A percentile compares a stretch with the other conserved stretches of the same genome.
Conservation (phyloP, 1,140 invertebrate genomes). For the Caenorhabditis briggsae region DNA sequence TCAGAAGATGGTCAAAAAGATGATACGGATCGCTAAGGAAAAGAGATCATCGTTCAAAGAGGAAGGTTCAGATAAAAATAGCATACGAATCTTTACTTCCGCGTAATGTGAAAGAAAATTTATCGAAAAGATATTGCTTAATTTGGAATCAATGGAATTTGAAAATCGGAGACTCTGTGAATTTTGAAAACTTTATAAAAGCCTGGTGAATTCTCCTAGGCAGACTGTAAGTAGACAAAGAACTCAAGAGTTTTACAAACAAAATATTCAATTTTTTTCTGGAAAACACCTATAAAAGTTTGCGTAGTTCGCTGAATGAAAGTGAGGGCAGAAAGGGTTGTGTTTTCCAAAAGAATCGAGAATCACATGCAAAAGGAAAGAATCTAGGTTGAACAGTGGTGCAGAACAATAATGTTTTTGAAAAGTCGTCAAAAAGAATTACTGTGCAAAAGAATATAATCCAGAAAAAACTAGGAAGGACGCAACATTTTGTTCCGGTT, state of each 20-base stretch:
- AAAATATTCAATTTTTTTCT: not conserved
- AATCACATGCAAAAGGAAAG: not conserved
- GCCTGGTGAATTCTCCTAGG: not conserved
- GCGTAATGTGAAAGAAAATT: too few species aligned
- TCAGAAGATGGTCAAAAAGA: not conserved
- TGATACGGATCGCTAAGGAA: not conserved
- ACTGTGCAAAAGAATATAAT: not conserved
- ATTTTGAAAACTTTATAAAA: too few species aligned
- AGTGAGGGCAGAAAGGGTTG: not conserved
- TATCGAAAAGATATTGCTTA: too few species aligned
- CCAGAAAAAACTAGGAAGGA: too few species aligned
- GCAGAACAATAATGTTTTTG: not conserved
- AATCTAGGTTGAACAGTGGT: conserved; percentile 22
- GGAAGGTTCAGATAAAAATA: not conserved
- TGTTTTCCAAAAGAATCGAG: not conserved
- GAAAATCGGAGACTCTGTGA: too few species aligned
- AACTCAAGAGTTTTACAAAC: not conserved
- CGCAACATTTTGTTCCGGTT: not conserved
- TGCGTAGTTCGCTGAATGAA: not conserved
- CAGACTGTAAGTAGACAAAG: not conserved
- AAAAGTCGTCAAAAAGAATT: not conserved
- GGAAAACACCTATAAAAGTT: not conserved
- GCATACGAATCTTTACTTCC: not conserved
- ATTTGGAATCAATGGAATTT: too few species aligned
- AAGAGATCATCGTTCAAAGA: conserved; percentile 26